A percentile compares a stretch with the other conserved stretches of the same genome.
These are phyloP conservation scores for Bombus soroeensis DNA, from an alignment of 1,140 invertebrate species.

Conservation along the genomic window DNA sequence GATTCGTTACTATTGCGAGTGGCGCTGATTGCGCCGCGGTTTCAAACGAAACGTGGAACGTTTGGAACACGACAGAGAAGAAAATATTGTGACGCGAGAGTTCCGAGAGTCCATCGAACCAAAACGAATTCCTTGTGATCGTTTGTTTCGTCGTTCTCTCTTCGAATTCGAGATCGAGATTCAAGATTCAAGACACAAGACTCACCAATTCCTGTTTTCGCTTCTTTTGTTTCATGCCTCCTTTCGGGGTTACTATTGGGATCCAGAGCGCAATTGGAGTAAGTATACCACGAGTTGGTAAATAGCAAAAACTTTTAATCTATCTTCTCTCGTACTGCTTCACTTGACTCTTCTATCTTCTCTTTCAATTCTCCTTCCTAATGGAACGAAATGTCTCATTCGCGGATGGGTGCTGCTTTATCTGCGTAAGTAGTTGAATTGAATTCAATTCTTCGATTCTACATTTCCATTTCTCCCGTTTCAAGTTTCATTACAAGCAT, in stretches of 20 bases:
- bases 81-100: neutral
- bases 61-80: neutral
- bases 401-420: constrained; percentile 51
- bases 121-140: neutral
- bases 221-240: constrained; percentile 83
- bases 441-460: constrained; percentile 17
- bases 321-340: constrained; percentile 50
- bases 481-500: neutral
- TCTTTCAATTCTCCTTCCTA: constrained; percentile 65
- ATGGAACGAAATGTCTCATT: constrained; percentile 40
- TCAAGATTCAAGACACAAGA: neutral
- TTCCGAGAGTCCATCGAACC: neutral
- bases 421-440: constrained; percentile 57
- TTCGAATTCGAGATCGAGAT: neutral
- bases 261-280: constrained; percentile 86
- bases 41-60: neutral
- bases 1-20: neutral
- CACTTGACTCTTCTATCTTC: constrained; percentile 57
- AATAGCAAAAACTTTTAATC: constrained; percentile 48
- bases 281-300: constrained; percentile 79
- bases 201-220: constrained; percentile 64
- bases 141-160: neutral
- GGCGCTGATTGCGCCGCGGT: neutral
- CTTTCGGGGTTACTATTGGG: constrained; percentile 73
- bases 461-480: neutral